phyloP scores from a whole-genome alignment of 2,888 invertebrate species.

The Aspidiotus rigidus region DNA sequence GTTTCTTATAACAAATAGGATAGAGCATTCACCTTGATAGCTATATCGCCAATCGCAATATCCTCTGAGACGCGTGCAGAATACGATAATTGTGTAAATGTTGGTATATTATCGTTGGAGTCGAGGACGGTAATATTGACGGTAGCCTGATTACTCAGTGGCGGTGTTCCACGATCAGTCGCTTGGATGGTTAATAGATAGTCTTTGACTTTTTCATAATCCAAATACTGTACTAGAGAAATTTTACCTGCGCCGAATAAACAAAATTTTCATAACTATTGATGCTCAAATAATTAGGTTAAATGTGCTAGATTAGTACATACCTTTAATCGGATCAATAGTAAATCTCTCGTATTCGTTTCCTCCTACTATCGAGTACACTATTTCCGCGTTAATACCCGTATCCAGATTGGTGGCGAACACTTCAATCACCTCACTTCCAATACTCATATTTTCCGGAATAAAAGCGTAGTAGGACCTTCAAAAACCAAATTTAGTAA shows the following conservation, averaged over 20 bases:
- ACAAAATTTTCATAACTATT: not conserved
- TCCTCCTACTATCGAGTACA: slow-evolving; percentile 76
- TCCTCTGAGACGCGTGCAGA: slow-evolving; percentile 70
- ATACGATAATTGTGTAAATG: slow-evolving; percentile 68
- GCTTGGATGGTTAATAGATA: slow-evolving; percentile 85
- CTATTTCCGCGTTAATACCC: slow-evolving; percentile 86
- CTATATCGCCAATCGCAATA: slow-evolving; percentile 58
- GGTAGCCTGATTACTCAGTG: slow-evolving; percentile 76
- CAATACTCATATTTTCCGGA: slow-evolving; percentile 66
- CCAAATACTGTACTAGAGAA: slow-evolving; percentile 65
- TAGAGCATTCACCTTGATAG: slow-evolving; percentile 53
- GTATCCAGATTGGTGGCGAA: slow-evolving; percentile 86
- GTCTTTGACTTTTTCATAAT: slow-evolving; percentile 76
- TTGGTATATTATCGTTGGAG: slow-evolving; percentile 79
- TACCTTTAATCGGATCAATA: slow-evolving; percentile 57
- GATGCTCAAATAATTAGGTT: not conserved
- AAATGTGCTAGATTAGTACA: not conserved
- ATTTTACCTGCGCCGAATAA: slow-evolving; percentile 54
- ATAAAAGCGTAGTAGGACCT: slow-evolving; percentile 66
- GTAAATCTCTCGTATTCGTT: slow-evolving; percentile 79
- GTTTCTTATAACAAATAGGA: not conserved
- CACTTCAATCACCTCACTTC: slow-evolving; percentile 72
- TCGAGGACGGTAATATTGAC: slow-evolving; percentile 77
- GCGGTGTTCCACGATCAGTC: slow-evolving; percentile 78
- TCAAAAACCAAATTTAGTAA: no score